A percentile compares a stretch with the other conserved stretches of the same genome.
These are phyloP conservation scores for Mellivora capensis DNA, from an alignment of 2,113 vertebrate genomes.

Conservation along the genomic window DNA sequence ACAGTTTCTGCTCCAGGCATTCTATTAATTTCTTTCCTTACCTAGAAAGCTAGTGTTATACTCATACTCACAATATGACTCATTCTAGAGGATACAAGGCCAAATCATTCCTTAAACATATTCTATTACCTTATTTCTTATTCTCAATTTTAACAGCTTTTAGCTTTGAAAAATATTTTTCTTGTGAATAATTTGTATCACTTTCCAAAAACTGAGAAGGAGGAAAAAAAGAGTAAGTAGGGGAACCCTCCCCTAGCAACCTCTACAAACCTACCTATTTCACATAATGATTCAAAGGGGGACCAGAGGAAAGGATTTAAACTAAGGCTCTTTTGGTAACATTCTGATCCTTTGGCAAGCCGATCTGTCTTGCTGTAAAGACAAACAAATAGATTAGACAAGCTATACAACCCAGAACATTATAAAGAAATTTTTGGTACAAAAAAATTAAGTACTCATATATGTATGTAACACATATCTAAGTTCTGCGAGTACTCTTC, in stretches of 20 bases:
- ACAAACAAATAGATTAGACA: constrained; percentile 73
- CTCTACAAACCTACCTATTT: constrained; percentile 90
- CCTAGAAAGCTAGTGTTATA: constrained; percentile 8
- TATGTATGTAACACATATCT: not conserved
- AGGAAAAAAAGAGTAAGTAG: not conserved
- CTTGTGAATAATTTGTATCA: constrained; percentile 14
- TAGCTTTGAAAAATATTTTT: constrained; percentile 44
- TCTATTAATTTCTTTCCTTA: constrained; percentile 17
- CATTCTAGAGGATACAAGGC: not conserved
- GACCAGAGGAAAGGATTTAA: constrained; percentile 99
- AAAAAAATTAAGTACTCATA: constrained; percentile 46
- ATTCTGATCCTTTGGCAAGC: constrained; percentile 97
- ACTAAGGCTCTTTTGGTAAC: constrained; percentile 98
- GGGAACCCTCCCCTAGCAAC: not conserved
- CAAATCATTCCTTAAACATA: constrained; percentile 1
- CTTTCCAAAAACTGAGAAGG: constrained; percentile 8
- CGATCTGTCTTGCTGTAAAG: constrained; percentile 91
- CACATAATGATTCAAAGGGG: constrained; percentile 97
- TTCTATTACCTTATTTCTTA: not conserved
- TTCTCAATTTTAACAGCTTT: constrained; percentile 2
- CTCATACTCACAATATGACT: not conserved
- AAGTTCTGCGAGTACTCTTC: constrained; percentile 29
- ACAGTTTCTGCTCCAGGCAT: not conserved
- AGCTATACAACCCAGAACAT: constrained; percentile 49
- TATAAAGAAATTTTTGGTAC: constrained; percentile 55